Conservation (phyloP, 64 coral and sea anemone species). For the Pocillopora damicornis region DNA sequence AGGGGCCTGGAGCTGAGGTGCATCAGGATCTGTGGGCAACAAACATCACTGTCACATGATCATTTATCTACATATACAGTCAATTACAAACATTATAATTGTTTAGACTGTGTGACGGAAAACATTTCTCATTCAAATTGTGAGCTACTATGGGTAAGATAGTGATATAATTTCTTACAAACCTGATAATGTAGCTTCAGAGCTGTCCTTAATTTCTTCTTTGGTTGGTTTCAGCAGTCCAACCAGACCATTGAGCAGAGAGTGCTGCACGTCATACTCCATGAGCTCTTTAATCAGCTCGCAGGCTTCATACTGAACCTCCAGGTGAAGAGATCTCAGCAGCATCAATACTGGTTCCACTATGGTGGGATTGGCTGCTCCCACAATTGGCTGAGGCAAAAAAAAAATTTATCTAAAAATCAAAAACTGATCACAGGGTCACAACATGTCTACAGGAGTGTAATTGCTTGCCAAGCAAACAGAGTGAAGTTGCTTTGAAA, state of each 20-base stretch:
- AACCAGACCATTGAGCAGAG: slow-evolving; percentile 78
- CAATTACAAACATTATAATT: too few relatives aligned
- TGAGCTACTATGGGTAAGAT: too few relatives aligned
- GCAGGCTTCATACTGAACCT: slow-evolving; percentile 95
- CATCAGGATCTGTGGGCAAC: slow-evolving; percentile 54
- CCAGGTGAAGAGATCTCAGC: slow-evolving; percentile 84
- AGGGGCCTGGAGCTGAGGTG: slow-evolving; percentile 76
- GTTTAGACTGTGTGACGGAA: too few relatives aligned
- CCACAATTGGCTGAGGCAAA: slow-evolving; percentile 74
- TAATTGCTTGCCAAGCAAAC: too few relatives aligned
- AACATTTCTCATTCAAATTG: too few relatives aligned
- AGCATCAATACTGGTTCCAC: slow-evolving; percentile 90
- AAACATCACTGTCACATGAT: background rate
- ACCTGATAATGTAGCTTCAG: slow-evolving; percentile 58
- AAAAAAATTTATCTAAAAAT: background rate
- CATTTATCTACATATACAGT: too few relatives aligned
- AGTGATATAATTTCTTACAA: background rate
- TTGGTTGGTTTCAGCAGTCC: slow-evolving; percentile 87
- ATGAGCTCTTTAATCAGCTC: slow-evolving; percentile 97
- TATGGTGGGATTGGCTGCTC: slow-evolving; percentile 67
- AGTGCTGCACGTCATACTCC: slow-evolving; percentile 68
- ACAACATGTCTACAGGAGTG: background rate
- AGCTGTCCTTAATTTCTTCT: slow-evolving; percentile 85
- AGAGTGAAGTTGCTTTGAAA: background rate
- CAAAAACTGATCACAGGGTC: background rate